phyloP scores from a whole-genome alignment of 1,140 invertebrate genomes.

The Stenopsyche tienmushanensis region DNA sequence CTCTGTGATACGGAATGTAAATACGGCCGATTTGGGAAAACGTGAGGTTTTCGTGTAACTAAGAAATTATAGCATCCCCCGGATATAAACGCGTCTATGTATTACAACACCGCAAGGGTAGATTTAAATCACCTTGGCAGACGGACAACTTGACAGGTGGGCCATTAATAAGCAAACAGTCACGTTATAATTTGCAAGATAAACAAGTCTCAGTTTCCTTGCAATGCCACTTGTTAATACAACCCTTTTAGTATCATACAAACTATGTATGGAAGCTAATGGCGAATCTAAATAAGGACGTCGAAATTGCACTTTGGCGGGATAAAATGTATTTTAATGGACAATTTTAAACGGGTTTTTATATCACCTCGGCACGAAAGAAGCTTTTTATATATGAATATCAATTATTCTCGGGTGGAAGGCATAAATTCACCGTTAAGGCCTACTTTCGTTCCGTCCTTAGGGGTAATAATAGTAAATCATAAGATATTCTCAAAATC shows the following conservation, averaged over 20 bases:
- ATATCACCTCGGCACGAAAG: too few relatives aligned
- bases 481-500: too few relatives aligned
- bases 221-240: conserved; percentile 6
- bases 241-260: neutral
- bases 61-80: neutral
- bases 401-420: too few relatives aligned
- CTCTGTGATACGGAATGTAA: neutral
- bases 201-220: conserved; percentile 10
- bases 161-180: conserved; percentile 41
- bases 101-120: neutral
- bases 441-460: too few relatives aligned
- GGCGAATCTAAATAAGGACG: too few relatives aligned
- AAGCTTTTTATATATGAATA: too few relatives aligned
- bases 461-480: too few relatives aligned
- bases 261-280: too few relatives aligned
- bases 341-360: too few relatives aligned
- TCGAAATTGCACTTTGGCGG: too few relatives aligned
- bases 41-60: neutral
- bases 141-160: conserved; percentile 32
- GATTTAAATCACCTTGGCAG: conserved; percentile 1
- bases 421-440: too few relatives aligned
- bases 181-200: conserved; percentile 32
- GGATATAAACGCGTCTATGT: neutral
- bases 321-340: too few relatives aligned
- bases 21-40: neutral